A percentile compares a stretch with the other conserved stretches of the same genome.
phyloP scores from a whole-genome alignment of 2,113 vertebrate species.

The Apistogramma diplotaenia region DNA sequence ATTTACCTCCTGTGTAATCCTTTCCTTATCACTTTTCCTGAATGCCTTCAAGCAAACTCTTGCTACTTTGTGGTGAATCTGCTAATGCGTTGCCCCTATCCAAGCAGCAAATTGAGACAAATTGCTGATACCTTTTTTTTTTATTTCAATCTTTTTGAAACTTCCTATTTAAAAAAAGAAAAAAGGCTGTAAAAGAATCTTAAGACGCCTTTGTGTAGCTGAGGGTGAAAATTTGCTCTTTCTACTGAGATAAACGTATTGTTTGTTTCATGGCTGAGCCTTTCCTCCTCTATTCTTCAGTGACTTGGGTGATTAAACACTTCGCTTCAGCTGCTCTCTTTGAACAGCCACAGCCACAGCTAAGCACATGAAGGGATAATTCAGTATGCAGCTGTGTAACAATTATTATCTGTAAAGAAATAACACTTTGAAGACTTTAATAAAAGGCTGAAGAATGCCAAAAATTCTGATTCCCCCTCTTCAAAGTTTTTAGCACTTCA shows the following conservation, averaged over 20 bases:
- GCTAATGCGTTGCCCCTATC: background rate
- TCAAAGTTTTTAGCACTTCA: conserved; percentile 3
- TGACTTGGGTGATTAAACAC: conserved; percentile 22
- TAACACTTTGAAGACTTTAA: background rate
- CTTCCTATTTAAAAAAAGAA: background rate
- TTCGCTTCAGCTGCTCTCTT: background rate
- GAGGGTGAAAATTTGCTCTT: background rate
- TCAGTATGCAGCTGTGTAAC: background rate
- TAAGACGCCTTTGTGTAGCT: background rate
- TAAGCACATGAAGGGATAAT: background rate
- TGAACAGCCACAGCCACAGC: background rate
- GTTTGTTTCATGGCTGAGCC: background rate
- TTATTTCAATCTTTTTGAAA: background rate
- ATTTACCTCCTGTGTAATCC: conserved; percentile 33
- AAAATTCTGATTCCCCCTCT: background rate
- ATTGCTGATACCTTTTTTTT: background rate
- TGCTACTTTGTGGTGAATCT: background rate
- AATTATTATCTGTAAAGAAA: background rate
- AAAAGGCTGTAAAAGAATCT: background rate
- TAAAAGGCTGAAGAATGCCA: background rate
- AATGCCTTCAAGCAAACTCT: background rate
- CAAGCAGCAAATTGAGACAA: background rate
- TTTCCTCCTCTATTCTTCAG: background rate
- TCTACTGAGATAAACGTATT: background rate
- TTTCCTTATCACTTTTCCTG: background rate